These are phyloP conservation scores for Boulengeromyrus knoepffleri DNA, from an alignment of 2,113 vertebrate genomes.

Conservation along the genomic window DNA sequence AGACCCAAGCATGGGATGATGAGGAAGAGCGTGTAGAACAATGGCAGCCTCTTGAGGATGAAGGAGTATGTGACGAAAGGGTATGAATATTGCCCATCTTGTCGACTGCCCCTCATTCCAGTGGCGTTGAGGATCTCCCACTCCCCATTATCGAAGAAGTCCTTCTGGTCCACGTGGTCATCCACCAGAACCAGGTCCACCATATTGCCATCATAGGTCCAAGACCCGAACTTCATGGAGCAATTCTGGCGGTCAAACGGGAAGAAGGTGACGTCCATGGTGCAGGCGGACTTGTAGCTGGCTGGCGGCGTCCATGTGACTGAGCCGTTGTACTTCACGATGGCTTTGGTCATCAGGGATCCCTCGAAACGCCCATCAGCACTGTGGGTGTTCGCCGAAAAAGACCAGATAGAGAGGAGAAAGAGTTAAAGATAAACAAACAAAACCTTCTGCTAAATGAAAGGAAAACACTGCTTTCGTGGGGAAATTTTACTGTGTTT, in stretches of 20 bases:
- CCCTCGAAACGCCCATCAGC: constrained; percentile 93
- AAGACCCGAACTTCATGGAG: constrained; percentile 96
- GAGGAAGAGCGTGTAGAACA: constrained; percentile 94
- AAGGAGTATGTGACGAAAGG: constrained; percentile 89
- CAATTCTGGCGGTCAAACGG: constrained; percentile 96
- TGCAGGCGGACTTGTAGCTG: constrained; percentile 93
- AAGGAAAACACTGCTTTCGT: neutral
- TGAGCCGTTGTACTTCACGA: constrained; percentile 74
- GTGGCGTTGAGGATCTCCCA: constrained; percentile 94
- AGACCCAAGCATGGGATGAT: constrained; percentile 89
- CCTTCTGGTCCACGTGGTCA: constrained; percentile 85
- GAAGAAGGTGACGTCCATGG: constrained; percentile 93
- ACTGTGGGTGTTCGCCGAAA: constrained; percentile 47
- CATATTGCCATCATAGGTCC: constrained; percentile 91
- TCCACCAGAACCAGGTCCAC: constrained; percentile 82
- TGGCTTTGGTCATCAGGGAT: constrained; percentile 91
- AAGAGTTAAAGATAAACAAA: neutral
- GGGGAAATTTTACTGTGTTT: neutral
- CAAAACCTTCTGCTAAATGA: neutral
- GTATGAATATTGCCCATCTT: constrained; percentile 73
- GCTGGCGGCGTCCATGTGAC: constrained; percentile 87
- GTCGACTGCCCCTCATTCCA: constrained; percentile 74
- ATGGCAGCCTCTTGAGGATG: constrained; percentile 80
- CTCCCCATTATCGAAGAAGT: constrained; percentile 95
- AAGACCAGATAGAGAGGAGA: neutral